These are phyloP conservation scores for Drosophila equinoxialis DNA, from an alignment of 1,140 invertebrate genomes.

Conservation along the genomic window DNA sequence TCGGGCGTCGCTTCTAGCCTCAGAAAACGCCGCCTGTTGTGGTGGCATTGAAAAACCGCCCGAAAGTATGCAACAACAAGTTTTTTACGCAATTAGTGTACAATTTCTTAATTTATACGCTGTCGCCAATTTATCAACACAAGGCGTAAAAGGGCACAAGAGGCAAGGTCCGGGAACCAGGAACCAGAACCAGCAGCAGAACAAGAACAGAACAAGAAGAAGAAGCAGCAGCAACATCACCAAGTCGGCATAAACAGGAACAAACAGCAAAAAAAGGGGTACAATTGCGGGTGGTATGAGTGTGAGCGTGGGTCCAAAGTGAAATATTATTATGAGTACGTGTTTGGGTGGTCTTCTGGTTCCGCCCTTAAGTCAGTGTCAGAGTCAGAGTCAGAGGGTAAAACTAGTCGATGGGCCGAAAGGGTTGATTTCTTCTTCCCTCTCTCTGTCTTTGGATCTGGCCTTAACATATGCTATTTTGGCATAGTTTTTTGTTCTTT, in stretches of 20 bases:
- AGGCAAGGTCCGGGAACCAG: not conserved
- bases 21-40: conserved; percentile 31
- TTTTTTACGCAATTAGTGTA: conserved; percentile 82
- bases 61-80: conserved; percentile 74
- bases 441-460: not conserved
- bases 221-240: not conserved
- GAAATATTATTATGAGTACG: conserved; percentile 79
- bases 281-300: not conserved
- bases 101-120: conserved; percentile 82
- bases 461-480: conserved; percentile 71
- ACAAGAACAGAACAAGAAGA: not conserved
- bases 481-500: conserved; percentile 61
- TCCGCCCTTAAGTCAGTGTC: conserved; percentile 51
- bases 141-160: conserved; percentile 19
- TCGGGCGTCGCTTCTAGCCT: not conserved
- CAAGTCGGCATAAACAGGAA: conserved; percentile 2
- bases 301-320: conserved; percentile 42
- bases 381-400: conserved; percentile 14
- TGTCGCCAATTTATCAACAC: conserved; percentile 82
- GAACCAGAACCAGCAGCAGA: not conserved
- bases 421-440: conserved; percentile 49
- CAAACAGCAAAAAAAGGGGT: not conserved
- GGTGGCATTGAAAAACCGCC: conserved; percentile 72
- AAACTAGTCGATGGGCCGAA: conserved; percentile 32
- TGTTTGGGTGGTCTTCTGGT: conserved; percentile 50